phyloP scores from a whole-genome alignment of 2,797 vertebrate genomes.

The Sorex maritimensis region DNA sequence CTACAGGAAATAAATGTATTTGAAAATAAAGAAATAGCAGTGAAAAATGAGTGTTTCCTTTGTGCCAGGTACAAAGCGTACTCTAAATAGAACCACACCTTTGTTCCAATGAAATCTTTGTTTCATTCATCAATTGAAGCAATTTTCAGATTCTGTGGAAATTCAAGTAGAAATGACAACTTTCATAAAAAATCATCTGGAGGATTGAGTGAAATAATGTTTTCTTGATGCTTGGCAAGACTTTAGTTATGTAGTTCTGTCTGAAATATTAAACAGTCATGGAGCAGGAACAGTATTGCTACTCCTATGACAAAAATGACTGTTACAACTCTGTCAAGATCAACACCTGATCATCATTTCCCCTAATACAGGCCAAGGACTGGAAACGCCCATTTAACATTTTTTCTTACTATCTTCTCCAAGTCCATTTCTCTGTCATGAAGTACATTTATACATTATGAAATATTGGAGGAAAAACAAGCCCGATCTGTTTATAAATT shows the following conservation, averaged over 20 bases:
- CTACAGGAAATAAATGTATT: background rate
- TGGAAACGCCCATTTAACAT: background rate
- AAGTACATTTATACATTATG: background rate
- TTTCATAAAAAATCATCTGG: background rate
- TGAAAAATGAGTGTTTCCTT: background rate
- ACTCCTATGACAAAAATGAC: background rate
- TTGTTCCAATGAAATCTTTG: background rate
- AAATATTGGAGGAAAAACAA: background rate
- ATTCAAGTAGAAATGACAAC: background rate
- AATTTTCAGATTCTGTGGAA: background rate
- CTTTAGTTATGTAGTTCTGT: background rate
- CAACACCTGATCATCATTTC: background rate
- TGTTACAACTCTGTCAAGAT: background rate
- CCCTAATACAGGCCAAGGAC: background rate
- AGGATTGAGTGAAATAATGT: background rate
- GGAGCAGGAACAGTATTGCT: background rate
- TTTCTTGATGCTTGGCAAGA: accelerated
- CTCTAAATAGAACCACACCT: background rate
- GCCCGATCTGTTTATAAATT: background rate
- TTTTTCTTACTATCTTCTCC: background rate
- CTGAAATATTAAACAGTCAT: too few species aligned
- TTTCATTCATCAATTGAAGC: background rate
- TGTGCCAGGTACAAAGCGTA: too few species aligned
- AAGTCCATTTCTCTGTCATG: background rate
- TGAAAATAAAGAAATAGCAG: background rate